Base-by-base conservation (phyloP, 2,797 vertebrate genomes). In the Sitta carolinensis region DNA sequence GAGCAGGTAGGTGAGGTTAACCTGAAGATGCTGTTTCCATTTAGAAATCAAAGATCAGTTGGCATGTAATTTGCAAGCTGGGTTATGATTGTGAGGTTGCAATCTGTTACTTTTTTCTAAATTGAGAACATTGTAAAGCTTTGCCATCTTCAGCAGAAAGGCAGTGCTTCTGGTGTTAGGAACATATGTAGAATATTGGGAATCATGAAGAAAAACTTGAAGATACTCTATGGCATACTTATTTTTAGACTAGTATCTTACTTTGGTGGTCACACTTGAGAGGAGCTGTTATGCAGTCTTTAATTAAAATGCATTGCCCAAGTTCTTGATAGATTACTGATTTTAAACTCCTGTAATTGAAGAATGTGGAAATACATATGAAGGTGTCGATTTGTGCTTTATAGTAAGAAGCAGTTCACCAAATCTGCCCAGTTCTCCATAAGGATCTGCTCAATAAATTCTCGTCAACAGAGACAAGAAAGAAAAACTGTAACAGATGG, bases 401-500 rank as follows among this genome's bases (percentile, higher is more conserved):
- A 16, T 6, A 57, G 52, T 77, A 76, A 72, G 66, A 81, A 64
- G 14, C 30, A 69, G 48, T 54, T 89, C 80, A 76, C 32, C 62
- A 76, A 73, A 67, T 87, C 55, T 82, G 18, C 40, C 38, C 22
- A 8, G 26, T 67, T 73, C 61, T 89, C 29, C 11, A 7, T 58
- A 20, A 48, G n/a, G 20, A 52, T 88, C 25, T 84, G 59, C 51
- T 85, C 62, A 73, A 63, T 23, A 54, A 79, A 80, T 78, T 81
- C 74, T 67, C 73, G 59, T 61, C 82, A 90, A 73, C 40, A 77
- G 59, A 92, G 25, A 42, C 36, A 70, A 67, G 62, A 59, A 32
- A 23, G 67, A 85, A 85, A 95, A 85, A 68, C 86, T 82, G 81
- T 51, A 95, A 78, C 97, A 97, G 97, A 97, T 95, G 95, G 94